Conservation (phyloP, 2,797 vertebrate species). For the Erpetoichthys calabaricus region DNA sequence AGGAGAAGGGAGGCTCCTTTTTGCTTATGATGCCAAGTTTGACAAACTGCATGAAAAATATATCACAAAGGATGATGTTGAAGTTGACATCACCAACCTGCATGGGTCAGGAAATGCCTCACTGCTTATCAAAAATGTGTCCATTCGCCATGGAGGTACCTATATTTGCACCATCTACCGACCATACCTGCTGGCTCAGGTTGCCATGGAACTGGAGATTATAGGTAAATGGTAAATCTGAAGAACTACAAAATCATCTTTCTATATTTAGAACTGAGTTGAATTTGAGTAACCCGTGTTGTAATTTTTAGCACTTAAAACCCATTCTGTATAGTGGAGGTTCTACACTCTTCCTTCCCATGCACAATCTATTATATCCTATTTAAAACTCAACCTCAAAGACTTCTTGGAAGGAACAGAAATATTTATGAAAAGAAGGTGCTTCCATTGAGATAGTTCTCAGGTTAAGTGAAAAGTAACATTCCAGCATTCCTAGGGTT, state of each 20-base stretch:
- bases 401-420: too few species aligned
- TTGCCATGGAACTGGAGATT: conserved; percentile 56
- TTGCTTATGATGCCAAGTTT: conserved; percentile 53
- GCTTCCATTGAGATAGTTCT: too few species aligned
- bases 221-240: conserved; percentile 39
- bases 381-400: too few species aligned
- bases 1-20: conserved; percentile 53
- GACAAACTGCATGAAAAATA: conserved; percentile 29
- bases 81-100: conserved; percentile 30
- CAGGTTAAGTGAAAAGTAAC: too few species aligned
- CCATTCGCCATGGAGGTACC: conserved; percentile 51
- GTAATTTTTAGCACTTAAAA: too few species aligned
- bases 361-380: too few species aligned
- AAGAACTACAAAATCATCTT: not conserved
- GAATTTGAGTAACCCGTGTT: too few species aligned
- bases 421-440: too few species aligned
- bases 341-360: too few species aligned
- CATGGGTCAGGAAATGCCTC: conserved; percentile 52
- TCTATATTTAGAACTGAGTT: too few species aligned
- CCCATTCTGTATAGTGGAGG: too few species aligned
- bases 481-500: too few species aligned
- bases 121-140: conserved; percentile 44
- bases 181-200: conserved; percentile 63
- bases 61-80: conserved; percentile 24
- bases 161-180: conserved; percentile 66